phyloP scores from a whole-genome alignment of 2,888 invertebrate species.

The Thereva unica region DNA sequence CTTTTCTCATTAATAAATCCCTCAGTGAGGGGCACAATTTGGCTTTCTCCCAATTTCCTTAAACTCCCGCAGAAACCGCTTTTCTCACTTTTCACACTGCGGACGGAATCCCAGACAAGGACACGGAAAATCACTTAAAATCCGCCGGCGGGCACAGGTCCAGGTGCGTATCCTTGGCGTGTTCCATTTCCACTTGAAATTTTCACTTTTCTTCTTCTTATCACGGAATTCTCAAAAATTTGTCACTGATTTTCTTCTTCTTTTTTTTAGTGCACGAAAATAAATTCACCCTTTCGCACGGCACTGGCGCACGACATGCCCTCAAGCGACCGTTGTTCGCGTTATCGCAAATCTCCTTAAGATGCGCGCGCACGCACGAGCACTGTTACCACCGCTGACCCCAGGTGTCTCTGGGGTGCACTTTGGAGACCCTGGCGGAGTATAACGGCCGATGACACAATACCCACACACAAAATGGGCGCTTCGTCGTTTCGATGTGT shows the following conservation, averaged over 20 bases:
- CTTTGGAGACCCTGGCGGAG: conserved; percentile 14
- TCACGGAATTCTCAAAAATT: background rate
- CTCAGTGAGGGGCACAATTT: conserved; percentile 13
- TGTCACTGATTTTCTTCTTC: conserved; percentile 21
- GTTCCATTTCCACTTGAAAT: no score
- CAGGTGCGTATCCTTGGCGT: no score
- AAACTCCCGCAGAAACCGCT: no score
- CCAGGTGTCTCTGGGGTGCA: conserved; percentile 8
- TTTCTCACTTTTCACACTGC: no score
- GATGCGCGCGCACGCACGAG: conserved; percentile 31
- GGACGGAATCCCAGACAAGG: no score
- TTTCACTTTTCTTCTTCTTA: no score
- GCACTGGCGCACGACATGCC: conserved; percentile 10
- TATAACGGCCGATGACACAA: no score
- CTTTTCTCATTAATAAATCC: conserved; percentile 41
- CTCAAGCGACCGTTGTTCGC: conserved; percentile 10
- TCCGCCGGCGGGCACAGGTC: no score
- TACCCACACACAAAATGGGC: no score
- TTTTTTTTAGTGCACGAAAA: conserved; percentile 7
- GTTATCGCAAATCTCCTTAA: conserved; percentile 34
- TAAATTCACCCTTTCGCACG: conserved; percentile 8
- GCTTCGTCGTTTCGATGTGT: no score
- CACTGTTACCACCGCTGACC: conserved; percentile 7
- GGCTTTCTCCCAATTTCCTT: conserved; percentile 4
- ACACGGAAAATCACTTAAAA: no score